Percentiles rank a stretch among this genome's conserved stretches.
These are phyloP conservation scores for Vanessa cardui DNA, from an alignment of 2,888 invertebrate species.

Conservation along the genomic window DNA sequence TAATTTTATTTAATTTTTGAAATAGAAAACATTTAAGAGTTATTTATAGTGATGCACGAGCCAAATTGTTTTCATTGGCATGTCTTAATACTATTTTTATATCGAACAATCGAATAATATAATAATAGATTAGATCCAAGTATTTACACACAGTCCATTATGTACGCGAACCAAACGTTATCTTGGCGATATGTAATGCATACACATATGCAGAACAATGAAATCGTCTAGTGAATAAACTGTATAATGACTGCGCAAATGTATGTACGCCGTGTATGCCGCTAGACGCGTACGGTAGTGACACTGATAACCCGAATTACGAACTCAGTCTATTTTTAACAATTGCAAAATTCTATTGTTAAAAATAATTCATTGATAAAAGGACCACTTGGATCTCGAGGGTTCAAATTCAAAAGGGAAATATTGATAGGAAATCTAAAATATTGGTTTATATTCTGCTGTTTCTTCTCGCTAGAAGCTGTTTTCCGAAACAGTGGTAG, in stretches of 20 bases:
- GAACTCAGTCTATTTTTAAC: background rate
- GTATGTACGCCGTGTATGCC: conserved; percentile 18
- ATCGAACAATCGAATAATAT: conserved; percentile 31
- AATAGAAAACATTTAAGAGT: conserved; percentile 32
- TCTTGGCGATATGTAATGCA: conserved; percentile 1
- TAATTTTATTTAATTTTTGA: conserved; percentile 10
- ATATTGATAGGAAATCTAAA: no score
- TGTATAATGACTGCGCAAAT: conserved; percentile 27
- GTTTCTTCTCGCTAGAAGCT: no score
- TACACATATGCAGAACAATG: conserved; percentile 19
- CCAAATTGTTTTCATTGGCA: conserved; percentile 75
- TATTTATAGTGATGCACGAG: conserved; percentile 67
- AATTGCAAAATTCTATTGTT: background rate
- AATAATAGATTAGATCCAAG: conserved; percentile 15
- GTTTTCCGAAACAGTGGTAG: no score
- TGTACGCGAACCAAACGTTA: conserved; percentile 1
- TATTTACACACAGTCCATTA: conserved; percentile 6
- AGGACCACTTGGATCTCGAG: no score
- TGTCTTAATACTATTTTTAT: conserved; percentile 37
- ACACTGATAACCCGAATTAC: conserved; percentile 47
- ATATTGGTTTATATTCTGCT: no score
- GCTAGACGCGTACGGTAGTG: conserved; percentile 13
- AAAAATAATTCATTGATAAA: no score
- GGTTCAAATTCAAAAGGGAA: no score
- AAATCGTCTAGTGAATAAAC: conserved; percentile 23